Percentiles rank a stretch among this genome's conserved stretches.
phyloP scores from a whole-genome alignment of 1,140 invertebrate genomes.

The Magallana angulata region DNA sequence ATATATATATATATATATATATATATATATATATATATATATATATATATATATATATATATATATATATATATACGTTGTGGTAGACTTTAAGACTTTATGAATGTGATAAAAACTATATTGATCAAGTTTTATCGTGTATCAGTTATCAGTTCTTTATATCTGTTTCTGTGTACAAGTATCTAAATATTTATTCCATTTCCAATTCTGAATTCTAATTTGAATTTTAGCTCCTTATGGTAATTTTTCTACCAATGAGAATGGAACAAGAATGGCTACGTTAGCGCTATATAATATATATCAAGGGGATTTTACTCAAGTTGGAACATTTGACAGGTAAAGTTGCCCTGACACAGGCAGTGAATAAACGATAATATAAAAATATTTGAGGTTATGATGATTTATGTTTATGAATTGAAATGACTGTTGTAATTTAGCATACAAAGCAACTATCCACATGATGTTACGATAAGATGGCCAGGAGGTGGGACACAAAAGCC shows the following conservation, averaged over 20 bases:
- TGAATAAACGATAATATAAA: not conserved
- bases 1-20: no score
- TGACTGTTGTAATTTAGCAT: not conserved
- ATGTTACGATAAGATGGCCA: constrained; percentile 52
- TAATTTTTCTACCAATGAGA: constrained; percentile 33
- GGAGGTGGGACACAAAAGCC: constrained; percentile 32
- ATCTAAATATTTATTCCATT: no score
- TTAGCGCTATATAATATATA: constrained; percentile 59
- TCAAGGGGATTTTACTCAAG: constrained; percentile 47
- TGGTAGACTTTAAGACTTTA: no score
- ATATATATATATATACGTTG: no score
- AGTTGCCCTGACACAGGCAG: not conserved
- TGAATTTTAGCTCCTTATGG: constrained; percentile 17
- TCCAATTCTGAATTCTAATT: not conserved
- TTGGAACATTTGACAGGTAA: constrained; percentile 48
- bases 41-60: no score
- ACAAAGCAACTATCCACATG: not conserved
- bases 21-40: no score
- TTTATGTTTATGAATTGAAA: not conserved
- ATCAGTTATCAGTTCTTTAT: no score
- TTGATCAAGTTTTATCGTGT: no score
- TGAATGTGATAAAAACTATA: no score
- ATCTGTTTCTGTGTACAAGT: no score
- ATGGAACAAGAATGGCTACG: constrained; percentile 40
- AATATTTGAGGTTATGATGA: not conserved